Evolutionary conservation across 2,797 vertebrate genomes (phyloP), one percentile per base, ranked within the genome.

Genomic region (Crocodylus rhombifer): DNA sequence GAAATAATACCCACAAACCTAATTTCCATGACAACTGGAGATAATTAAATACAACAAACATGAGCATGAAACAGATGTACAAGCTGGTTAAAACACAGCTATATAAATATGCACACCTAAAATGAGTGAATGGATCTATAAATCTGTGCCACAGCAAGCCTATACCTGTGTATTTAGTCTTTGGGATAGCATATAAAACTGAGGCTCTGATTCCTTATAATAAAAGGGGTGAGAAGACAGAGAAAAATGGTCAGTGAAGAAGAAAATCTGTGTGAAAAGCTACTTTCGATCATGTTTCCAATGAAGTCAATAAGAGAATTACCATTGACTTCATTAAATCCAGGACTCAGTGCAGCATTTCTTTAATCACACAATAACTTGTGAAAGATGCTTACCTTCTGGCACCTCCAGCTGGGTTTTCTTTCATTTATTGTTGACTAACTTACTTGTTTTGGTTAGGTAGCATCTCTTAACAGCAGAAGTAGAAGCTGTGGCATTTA

Each of bases 351-450:
- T 51, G 3, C 8, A 83, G 6, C 14, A 86, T 42, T 42, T 71
- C 36, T 42, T 20, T 36, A 30, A n/a, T 26, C 3, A 23, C 13
- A 18, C 1, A 63, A 5, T 12, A 77, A 51, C 33, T 86, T 75
- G 1, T 79, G 23, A 17, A 13, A 23, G 2, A 67, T 18, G 5
- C 77, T 75, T 56, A 30, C 20, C 0, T 81, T 81, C 58, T 75
- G 7, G 77, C 8, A 75, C 79, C 28, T 90, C 4, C 7, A 87
- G 17, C 2, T 2, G 28, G 51, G 2, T 36, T 80, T 1, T 1
- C 28, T 33, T 69, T 26, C 0, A 0, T 13, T 36, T 63, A 12
- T 20, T 30, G 6, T 80, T 76, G 4, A 28, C 11, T 74, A 91
- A 23, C 1, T 63, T 51, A 14, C 7, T 60, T 51, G 28, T 82